Percentiles rank a stretch among this genome's conserved stretches.
Evolutionary conservation across 2,888 invertebrate genomes (phyloP).

Genomic region (Danaus chrysippus): DNA sequence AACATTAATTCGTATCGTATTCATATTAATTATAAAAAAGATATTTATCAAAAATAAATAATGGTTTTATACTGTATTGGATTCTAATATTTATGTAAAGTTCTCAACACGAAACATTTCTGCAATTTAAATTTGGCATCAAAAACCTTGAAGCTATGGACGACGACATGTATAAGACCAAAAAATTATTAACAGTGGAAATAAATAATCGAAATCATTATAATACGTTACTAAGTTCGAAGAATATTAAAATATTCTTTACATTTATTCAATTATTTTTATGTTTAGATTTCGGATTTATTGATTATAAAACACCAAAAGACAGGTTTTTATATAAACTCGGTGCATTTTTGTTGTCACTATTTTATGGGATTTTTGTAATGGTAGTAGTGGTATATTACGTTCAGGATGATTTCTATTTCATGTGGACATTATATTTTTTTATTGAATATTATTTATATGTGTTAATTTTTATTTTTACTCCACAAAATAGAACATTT

Average conservation of each 20-base stretch:
- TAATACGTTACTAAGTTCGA: not conserved
- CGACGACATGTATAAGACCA: too few relatives aligned
- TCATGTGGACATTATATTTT: not conserved
- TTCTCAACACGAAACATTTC: too few relatives aligned
- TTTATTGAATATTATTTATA: not conserved
- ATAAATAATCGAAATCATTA: too few relatives aligned
- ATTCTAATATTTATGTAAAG: too few relatives aligned
- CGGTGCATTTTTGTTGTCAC: not conserved
- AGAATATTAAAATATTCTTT: conserved; percentile 4
- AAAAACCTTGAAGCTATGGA: too few relatives aligned
- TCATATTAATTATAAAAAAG: too few relatives aligned
- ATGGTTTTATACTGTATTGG: too few relatives aligned
- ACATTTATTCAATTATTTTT: not conserved
- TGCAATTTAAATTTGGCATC: too few relatives aligned
- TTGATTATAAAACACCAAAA: not conserved
- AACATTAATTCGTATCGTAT: too few relatives aligned
- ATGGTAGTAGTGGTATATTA: not conserved
- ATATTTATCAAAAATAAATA: too few relatives aligned
- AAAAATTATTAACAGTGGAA: too few relatives aligned
- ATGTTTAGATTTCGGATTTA: conserved; percentile 3
- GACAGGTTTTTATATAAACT: not conserved
- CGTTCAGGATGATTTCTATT: not conserved
- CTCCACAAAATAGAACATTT: not conserved
- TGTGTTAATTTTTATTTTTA: not conserved
- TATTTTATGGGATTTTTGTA: not conserved